These are phyloP conservation scores for Loxodonta africana DNA, from an alignment of 2,113 vertebrate species.

Conservation along the genomic window DNA sequence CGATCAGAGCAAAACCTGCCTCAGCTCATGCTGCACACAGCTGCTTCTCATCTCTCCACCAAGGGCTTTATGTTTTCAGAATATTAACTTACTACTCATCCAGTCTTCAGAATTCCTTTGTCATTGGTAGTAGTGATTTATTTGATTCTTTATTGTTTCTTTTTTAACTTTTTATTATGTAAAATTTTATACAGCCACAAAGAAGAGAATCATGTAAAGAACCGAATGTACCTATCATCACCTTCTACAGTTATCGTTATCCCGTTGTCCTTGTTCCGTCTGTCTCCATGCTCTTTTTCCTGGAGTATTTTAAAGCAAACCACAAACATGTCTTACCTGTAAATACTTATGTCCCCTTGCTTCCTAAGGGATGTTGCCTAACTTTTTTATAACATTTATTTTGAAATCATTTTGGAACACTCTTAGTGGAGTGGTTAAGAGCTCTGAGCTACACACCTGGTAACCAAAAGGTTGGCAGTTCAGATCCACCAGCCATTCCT, in stretches of 20 bases:
- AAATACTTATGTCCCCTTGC: not conserved
- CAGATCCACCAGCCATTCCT: too few species aligned
- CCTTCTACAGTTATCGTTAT: not conserved
- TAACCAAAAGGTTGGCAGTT: too few species aligned
- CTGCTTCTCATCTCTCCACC: not conserved
- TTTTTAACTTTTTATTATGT: not conserved
- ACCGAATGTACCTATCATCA: not conserved
- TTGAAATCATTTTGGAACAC: not conserved
- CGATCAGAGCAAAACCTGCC: not conserved
- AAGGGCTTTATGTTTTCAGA: not conserved
- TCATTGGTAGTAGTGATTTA: not conserved
- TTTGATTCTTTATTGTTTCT: not conserved
- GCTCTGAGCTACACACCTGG: too few species aligned
- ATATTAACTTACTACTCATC: not conserved
- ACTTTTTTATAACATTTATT: not conserved
- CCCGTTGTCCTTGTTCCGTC: not conserved
- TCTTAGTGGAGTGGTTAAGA: too few species aligned
- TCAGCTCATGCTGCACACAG: rapidly evolving
- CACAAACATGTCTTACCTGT: not conserved
- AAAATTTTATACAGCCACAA: not conserved
- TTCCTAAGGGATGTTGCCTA: not conserved
- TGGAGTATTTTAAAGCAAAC: not conserved
- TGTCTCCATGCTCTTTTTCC: not conserved
- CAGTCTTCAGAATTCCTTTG: not conserved
- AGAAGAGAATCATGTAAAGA: not conserved